These are phyloP conservation scores for Liasis olivaceus DNA, from an alignment of 2,797 vertebrate species.

Conservation along the genomic window DNA sequence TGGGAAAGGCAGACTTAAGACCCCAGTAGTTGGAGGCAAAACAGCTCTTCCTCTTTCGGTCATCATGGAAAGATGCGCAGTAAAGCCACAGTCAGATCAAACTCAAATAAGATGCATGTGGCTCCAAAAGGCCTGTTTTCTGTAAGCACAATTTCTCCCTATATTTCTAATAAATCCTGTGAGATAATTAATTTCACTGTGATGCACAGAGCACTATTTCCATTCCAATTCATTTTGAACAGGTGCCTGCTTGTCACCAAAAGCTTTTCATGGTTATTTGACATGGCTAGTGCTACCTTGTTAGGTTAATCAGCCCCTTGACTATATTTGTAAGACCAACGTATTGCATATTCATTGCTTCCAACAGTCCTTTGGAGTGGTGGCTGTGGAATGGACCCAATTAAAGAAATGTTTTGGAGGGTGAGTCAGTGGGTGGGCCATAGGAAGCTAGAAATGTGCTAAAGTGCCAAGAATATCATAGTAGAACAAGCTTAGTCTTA, in stretches of 20 bases:
- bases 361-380: neutral
- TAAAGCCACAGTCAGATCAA: neutral
- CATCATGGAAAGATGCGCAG: neutral
- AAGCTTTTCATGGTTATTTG: neutral
- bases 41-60: constrained; percentile 8
- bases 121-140: neutral
- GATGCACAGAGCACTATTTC: neutral
- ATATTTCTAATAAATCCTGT: neutral
- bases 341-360: neutral
- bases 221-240: constrained; percentile 8
- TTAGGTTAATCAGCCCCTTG: neutral
- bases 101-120: neutral
- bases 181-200: neutral
- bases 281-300: constrained; percentile 1
- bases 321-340: neutral
- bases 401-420: neutral
- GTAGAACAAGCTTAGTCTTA: constrained; percentile 37
- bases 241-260: constrained; percentile 3
- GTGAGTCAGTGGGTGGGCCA: constrained; percentile 5
- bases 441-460: constrained; percentile 55
- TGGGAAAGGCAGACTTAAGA: neutral
- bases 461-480: constrained; percentile 43
- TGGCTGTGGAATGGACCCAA: neutral
- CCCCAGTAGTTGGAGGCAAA: neutral
- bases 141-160: neutral